A percentile compares a stretch with the other conserved stretches of the same genome.
phyloP scores from a whole-genome alignment of 35 echinoderm and acorn worm genomes.

The Amphiura filiformis region DNA sequence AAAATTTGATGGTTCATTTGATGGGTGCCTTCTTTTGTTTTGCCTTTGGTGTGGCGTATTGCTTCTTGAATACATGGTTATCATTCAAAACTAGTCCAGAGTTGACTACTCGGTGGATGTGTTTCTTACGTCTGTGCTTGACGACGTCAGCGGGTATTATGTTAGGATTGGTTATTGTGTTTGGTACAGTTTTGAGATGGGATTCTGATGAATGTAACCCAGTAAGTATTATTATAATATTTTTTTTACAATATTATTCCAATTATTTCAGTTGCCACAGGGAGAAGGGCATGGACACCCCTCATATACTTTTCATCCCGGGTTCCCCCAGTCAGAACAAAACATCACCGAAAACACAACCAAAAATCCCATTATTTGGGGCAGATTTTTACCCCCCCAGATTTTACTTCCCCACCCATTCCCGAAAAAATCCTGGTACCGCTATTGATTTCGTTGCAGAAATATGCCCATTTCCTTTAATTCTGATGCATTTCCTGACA shows the following conservation, averaged over 20 bases:
- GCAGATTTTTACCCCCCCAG: no score
- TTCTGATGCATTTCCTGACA: no score
- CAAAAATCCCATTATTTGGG: no score
- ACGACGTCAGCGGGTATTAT: background rate
- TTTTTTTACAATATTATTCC: background rate
- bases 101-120: background rate
- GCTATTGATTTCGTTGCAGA: no score
- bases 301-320: no score
- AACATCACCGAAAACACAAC: no score
- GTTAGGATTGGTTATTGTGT: slow-evolving; percentile 33
- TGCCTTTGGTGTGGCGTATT: slow-evolving; percentile 50
- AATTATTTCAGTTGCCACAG: background rate
- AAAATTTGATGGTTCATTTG: slow-evolving; percentile 45
- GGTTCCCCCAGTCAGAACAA: no score
- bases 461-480: no score
- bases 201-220: slow-evolving; percentile 41
- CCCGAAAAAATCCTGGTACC: no score
- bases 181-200: slow-evolving; percentile 52
- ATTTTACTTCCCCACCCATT: no score
- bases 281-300: background rate
- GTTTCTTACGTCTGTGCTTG: background rate
- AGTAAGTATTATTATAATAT: slow-evolving; percentile 30
- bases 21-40: slow-evolving; percentile 59
- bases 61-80: slow-evolving; percentile 48
- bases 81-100: slow-evolving; percentile 39